Percentiles rank a stretch among this genome's conserved stretches.
Evolutionary conservation across 23 tunicate species (phyloP).

Genomic region (Phallusia fumigata): DNA sequence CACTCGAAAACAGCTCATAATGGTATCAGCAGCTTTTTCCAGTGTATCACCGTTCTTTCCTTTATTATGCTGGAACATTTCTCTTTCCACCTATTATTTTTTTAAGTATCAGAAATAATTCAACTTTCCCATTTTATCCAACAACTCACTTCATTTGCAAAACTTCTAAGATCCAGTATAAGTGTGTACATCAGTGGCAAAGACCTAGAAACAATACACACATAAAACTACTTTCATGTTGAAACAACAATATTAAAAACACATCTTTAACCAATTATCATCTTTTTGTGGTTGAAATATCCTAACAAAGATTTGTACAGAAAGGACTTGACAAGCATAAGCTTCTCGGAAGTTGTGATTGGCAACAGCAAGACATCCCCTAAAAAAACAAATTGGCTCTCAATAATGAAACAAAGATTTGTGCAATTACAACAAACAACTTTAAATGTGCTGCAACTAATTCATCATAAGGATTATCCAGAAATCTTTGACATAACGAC

Average conservation of each 20-base stretch:
- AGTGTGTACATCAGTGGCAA: constrained; percentile 80
- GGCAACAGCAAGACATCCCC: constrained; percentile 74
- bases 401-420: background rate
- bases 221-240: background rate
- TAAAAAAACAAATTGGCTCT: constrained; percentile 9
- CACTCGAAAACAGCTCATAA: constrained; percentile 95
- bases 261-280: constrained; percentile 99
- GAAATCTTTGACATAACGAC: constrained; percentile 48
- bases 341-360: constrained; percentile 49
- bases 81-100: constrained; percentile 66
- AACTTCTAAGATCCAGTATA: constrained; percentile 68
- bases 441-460: constrained; percentile 90
- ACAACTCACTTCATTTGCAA: constrained; percentile 74
- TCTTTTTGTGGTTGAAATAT: constrained; percentile 85
- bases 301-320: constrained; percentile 86
- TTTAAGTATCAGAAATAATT: too few species aligned
- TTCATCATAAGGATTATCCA: constrained; percentile 78
- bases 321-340: constrained; percentile 59
- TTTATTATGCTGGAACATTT: constrained; percentile 28
- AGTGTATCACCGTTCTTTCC: constrained; percentile 66
- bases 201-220: constrained; percentile 52
- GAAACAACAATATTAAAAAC: background rate
- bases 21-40: constrained; percentile 98
- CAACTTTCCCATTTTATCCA: background rate
- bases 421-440: constrained; percentile 3